Evolutionary conservation across 1,140 invertebrate genomes (phyloP), one percentile per base, ranked within the genome.

Genomic region (Rhizoglyphus robini): DNA sequence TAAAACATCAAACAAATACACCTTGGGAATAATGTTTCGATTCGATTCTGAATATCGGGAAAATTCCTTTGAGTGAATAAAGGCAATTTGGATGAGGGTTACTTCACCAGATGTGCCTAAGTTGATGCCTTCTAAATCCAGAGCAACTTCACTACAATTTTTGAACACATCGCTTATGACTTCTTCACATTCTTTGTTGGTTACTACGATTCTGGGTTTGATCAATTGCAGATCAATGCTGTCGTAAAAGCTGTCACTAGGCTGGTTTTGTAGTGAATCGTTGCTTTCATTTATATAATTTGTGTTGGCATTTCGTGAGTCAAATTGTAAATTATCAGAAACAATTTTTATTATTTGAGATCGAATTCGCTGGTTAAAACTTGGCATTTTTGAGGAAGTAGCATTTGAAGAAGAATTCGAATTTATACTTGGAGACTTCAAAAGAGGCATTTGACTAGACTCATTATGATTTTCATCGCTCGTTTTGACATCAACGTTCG

Each of bases 61-160:
- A 30, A 3, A 66, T 15, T 65, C 29, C n/a, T 15, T 30, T 8
- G 38, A 3, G 20, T 8, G 18, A 70, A 83, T 81, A 0, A 86
- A 88, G 15, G 86, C 88, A 67, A 96, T 83, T 76, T 94, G 89
- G 70, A 94, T 80, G 27, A 94, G 75, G 0, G 90, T 94, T 29
- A 95, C 77, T 69, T 72, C 72, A 13, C 76, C 76, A 11, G 66
- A 71, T 84, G 84, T 18, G 1, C 89, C 90, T 34, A 93, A 77
- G 78, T 93, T 94, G 5, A 94, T 86, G 23, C 90, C 90, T 78
- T 95, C 90, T 70, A 87, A 90, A 75, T 94, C 90, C 69, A 93
- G 83, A 0, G 87, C 86, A 30, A 94, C 75, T 27, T 77, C 74
- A 70, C 81, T 81, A 48, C 79, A 78, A n/a, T 70, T 69, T 18